phyloP scores from a whole-genome alignment of 1,140 invertebrate genomes.

The Euschistus heros region DNA sequence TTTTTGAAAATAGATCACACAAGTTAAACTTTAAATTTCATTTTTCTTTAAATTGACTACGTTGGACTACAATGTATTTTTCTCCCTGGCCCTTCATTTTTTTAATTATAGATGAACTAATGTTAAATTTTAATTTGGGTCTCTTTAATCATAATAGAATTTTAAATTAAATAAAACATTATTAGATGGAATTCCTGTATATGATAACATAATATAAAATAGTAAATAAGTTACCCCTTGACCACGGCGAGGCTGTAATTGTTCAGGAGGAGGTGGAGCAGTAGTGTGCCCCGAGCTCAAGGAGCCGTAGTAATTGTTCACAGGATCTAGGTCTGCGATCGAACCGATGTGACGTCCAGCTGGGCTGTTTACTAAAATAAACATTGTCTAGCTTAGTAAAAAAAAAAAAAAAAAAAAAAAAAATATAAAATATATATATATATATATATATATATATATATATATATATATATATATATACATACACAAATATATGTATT shows the following conservation, averaged over 20 bases:
- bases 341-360: constrained; percentile 71
- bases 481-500: background rate
- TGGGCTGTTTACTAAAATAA: constrained; percentile 44
- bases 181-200: too few relatives aligned
- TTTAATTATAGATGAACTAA: too few relatives aligned
- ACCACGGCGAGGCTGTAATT: constrained; percentile 22
- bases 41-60: too few relatives aligned
- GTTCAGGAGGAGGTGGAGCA: constrained; percentile 32
- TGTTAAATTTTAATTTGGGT: too few relatives aligned
- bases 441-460: background rate
- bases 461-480: background rate
- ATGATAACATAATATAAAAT: background rate
- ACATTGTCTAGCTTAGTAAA: background rate
- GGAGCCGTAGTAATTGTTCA: constrained; percentile 82
- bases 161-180: too few relatives aligned
- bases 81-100: too few relatives aligned
- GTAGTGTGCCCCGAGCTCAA: constrained; percentile 42
- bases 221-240: constrained; percentile 25
- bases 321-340: constrained; percentile 89
- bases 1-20: too few relatives aligned
- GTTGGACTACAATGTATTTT: too few relatives aligned
- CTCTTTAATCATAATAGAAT: too few relatives aligned
- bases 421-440: background rate
- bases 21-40: too few relatives aligned
- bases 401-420: background rate